Evolutionary conservation across 2,888 invertebrate species (phyloP).

Genomic region (Petrophora chlorosata): DNA sequence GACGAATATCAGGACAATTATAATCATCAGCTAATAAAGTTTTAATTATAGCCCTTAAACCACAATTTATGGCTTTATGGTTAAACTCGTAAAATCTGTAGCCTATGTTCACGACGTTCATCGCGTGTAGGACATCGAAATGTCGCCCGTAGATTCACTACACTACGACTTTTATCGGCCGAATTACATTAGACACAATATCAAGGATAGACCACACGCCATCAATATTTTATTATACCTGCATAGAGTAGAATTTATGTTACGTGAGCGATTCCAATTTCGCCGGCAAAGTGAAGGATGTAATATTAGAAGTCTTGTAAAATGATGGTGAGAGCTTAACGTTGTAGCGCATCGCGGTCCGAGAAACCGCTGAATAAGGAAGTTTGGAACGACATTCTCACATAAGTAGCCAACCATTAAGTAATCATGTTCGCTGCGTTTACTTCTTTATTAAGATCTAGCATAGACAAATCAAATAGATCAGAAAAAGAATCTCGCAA

Average conservation of each 20-base stretch:
- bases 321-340: constrained; percentile 2
- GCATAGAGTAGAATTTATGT: constrained; percentile 8
- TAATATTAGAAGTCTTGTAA: background rate
- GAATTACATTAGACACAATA: constrained; percentile 14
- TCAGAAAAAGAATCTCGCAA: too few species aligned
- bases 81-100: background rate
- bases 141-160: constrained; percentile 2
- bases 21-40: too few species aligned
- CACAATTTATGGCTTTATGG: too few species aligned
- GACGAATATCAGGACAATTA: too few species aligned
- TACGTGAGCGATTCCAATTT: constrained; percentile 14
- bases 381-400: constrained; percentile 15
- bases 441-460: constrained; percentile 30
- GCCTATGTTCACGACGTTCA: constrained; percentile 8
- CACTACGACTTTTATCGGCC: constrained; percentile 7
- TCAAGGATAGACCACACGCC: constrained; percentile 11
- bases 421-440: constrained; percentile 10
- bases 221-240: constrained; percentile 18
- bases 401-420: constrained; percentile 11
- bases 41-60: too few species aligned
- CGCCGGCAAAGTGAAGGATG: background rate
- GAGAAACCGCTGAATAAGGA: constrained; percentile 9
- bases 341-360: constrained; percentile 3
- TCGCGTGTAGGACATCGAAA: constrained; percentile 7
- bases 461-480: too few species aligned